Evolutionary conservation across 2,113 vertebrate genomes (phyloP).

Genomic region (Pseudopodoces humilis): DNA sequence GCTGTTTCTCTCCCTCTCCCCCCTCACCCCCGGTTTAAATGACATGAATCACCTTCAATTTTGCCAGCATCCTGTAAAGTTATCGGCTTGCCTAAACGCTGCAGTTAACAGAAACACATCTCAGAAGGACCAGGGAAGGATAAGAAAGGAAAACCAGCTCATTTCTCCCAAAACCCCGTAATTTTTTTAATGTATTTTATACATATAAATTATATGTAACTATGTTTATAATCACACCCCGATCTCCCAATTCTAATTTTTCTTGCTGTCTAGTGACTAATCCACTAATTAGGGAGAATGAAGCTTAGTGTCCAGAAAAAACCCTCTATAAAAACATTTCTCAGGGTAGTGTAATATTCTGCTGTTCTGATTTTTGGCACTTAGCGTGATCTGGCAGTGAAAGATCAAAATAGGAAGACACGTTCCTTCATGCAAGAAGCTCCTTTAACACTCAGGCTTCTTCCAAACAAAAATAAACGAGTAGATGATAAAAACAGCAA

Average conservation of each 20-base stretch:
- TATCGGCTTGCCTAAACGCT: neutral
- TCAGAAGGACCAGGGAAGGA: neutral
- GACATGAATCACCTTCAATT: conserved; percentile 51
- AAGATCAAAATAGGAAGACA: neutral
- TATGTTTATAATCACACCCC: neutral
- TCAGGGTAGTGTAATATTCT: neutral
- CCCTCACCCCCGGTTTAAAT: neutral
- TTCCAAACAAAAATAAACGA: neutral
- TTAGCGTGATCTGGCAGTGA: neutral
- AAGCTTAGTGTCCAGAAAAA: neutral
- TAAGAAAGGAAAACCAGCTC: neutral
- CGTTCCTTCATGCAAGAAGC: neutral
- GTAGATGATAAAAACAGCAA: neutral
- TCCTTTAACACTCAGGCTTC: neutral
- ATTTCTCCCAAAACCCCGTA: neutral
- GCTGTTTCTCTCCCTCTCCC: neutral
- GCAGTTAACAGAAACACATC: neutral
- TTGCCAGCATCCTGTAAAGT: conserved; percentile 20
- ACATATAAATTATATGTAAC: neutral
- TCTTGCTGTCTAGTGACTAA: neutral
- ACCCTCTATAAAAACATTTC: neutral
- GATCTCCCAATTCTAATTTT: neutral
- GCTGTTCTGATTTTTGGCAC: neutral
- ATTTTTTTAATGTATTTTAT: neutral
- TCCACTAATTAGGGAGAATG: neutral